Evolutionary conservation across 2,888 invertebrate species (phyloP).

Genomic region (Hoplodrina ambigua): DNA sequence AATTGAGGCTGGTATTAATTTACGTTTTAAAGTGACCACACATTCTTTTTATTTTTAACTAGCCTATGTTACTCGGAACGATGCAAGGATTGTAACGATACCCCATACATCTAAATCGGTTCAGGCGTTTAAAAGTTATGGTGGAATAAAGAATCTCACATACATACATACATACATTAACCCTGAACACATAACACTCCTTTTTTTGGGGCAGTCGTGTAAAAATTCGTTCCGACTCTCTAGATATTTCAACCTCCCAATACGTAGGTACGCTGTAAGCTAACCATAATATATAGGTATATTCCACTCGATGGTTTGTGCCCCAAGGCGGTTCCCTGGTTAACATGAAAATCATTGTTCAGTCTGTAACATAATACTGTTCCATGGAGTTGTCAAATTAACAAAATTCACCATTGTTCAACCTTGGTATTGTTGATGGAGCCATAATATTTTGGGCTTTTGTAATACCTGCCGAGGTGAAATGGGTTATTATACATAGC

Average conservation of each 20-base stretch:
- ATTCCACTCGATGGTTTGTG: background rate
- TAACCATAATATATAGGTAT: background rate
- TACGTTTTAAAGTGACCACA: no score
- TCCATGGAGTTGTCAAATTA: slow-evolving; percentile 31
- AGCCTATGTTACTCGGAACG: no score
- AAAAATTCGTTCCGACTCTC: no score
- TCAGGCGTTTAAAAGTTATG: no score
- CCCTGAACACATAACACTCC: no score
- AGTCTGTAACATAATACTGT: background rate
- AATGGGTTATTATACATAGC: background rate
- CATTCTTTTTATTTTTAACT: no score
- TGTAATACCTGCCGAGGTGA: background rate
- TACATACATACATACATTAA: no score
- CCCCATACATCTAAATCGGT: no score
- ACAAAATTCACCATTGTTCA: slow-evolving; percentile 30
- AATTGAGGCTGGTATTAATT: no score
- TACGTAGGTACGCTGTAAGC: background rate
- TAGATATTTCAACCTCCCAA: background rate
- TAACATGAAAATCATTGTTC: slow-evolving; percentile 25
- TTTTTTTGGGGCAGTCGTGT: no score
- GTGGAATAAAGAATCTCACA: no score
- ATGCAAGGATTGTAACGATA: no score
- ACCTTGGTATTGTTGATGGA: slow-evolving; percentile 11
- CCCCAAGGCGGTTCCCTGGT: slow-evolving; percentile 12
- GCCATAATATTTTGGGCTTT: slow-evolving; percentile 11